Evolutionary conservation across 2,797 vertebrate genomes (phyloP), one percentile per base, ranked within the genome.

Genomic region (Delichon dasypus): DNA sequence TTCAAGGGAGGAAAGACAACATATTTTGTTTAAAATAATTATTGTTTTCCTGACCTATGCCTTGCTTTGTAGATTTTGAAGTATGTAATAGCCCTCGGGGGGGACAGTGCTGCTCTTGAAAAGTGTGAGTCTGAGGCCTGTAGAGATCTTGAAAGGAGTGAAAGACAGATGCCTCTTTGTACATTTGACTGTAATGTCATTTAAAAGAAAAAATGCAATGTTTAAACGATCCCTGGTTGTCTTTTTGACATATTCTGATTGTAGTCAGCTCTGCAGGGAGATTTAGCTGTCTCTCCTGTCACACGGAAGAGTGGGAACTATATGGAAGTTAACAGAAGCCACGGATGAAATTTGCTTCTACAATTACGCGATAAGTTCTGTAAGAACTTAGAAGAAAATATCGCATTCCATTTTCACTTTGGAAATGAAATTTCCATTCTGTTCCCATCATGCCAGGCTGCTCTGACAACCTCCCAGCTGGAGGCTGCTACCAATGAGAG

Each of bases 221-320:
- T 83, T 96, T 96, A 94, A 95, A 64, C 7, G 23, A 71, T 94
- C 50, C 68, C 71, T 58, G 66, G 62, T 70, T 8, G 4, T 94
- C 62, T 73, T 86, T 93, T 93, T 92, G 81, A 87, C 66, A 66
- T 67, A 76, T 81, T 95, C 94, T 91, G 83, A 96, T 81, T 85
- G 48, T 61, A 94, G 73, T 22, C 73, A 55, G 36, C 65, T 95
- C 88, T 93, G 71, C 30, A 60, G 71, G 71, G 93, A 92, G 71
- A 83, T 90, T 93, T 62, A 95, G 10, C 82, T 92, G 64, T 94
- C 89, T 95, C 0, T 91, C 64, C 66, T 94, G 73, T 92, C 82
- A 91, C 47, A 64, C 2, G 7, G 76, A 92, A 91, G 44, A 70
- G 42, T 75, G 34, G 54, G 55, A 80, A 45, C 50, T 71, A 5